Conservation (phyloP, 2,113 vertebrate genomes). For the Pleuronectes platessa region DNA sequence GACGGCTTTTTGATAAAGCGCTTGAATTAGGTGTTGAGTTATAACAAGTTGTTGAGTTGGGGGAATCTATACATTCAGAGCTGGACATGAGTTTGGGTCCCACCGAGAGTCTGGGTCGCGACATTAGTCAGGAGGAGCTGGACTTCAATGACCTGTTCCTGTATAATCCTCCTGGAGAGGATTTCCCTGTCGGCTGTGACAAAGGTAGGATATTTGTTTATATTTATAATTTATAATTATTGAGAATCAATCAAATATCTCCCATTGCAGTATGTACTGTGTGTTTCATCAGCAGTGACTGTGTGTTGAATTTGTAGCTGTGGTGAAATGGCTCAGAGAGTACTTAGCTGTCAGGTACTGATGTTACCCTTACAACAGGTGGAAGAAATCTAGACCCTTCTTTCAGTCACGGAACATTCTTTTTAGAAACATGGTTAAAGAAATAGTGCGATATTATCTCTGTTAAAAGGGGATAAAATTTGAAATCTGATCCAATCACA, state of each 20-base stretch:
- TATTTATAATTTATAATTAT: no score
- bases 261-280: background rate
- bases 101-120: conserved; percentile 52
- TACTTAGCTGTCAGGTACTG: conserved; percentile 45
- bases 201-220: conserved; percentile 78
- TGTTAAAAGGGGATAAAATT: no score
- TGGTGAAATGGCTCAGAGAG: background rate
- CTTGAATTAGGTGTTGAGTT: background rate
- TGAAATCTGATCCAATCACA: no score
- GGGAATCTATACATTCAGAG: background rate
- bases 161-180: conserved; percentile 76
- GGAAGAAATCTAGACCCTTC: background rate
- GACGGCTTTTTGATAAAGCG: background rate
- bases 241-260: background rate
- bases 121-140: conserved; percentile 87
- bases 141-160: conserved; percentile 92
- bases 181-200: conserved; percentile 75
- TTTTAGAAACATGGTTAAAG: background rate
- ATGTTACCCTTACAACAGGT: conserved; percentile 17
- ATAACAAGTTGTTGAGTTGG: background rate
- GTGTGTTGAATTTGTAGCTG: background rate
- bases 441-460: no score
- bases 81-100: conserved; percentile 79
- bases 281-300: background rate
- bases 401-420: background rate